A percentile compares a stretch with the other conserved stretches of the same genome.
Conservation (phyloP, 1,140 invertebrate genomes). For the Pristionchus pacificus region DNA sequence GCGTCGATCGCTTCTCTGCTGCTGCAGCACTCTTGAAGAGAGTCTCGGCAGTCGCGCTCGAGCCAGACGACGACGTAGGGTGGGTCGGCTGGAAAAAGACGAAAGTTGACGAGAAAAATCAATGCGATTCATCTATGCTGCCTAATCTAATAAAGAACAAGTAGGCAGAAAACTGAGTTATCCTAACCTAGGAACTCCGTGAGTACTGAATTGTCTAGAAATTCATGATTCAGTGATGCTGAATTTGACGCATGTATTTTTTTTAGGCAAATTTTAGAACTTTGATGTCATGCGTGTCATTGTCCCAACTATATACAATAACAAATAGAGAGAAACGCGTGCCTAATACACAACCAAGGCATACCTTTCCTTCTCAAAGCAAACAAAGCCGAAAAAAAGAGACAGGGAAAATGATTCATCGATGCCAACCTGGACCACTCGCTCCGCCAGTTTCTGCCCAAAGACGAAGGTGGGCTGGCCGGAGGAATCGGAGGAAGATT, state of each 20-base stretch:
- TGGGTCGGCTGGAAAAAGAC: background rate
- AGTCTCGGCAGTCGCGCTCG: background rate
- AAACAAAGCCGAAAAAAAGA: too few relatives aligned
- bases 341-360: too few relatives aligned
- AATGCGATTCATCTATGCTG: background rate
- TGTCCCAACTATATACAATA: too few relatives aligned
- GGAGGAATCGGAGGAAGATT: background rate
- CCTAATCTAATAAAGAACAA: background rate
- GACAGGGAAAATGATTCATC: too few relatives aligned
- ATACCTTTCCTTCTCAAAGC: too few relatives aligned
- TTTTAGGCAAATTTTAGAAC: too few relatives aligned
- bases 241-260: too few relatives aligned
- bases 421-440: background rate
- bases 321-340: too few relatives aligned
- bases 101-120: background rate
- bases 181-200: too few relatives aligned
- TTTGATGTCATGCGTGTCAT: too few relatives aligned
- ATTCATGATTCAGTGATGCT: background rate
- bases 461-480: background rate
- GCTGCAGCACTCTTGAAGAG: background rate
- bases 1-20: background rate
- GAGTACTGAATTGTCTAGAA: too few relatives aligned
- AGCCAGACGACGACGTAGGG: background rate
- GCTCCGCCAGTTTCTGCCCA: background rate
- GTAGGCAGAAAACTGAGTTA: too few relatives aligned